Base-by-base conservation (phyloP, 2,797 vertebrate genomes). In the Pterois miles region DNA sequence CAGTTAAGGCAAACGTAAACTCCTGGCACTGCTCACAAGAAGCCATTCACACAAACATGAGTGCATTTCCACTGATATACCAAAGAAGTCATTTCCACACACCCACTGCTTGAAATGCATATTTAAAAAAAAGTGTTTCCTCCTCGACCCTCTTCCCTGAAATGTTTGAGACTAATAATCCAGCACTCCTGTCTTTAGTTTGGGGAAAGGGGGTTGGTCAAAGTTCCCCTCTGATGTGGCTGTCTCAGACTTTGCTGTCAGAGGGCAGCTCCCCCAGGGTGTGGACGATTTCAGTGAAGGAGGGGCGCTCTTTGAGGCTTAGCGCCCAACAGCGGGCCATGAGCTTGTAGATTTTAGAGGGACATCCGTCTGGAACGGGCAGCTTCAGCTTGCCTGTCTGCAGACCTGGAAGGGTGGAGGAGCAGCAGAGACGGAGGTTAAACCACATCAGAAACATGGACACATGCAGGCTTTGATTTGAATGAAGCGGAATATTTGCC, bases 251-350 rank as follows among this genome's bases (percentile, higher is more conserved):
- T 94, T 98, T 98, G 96, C 95, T 96, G 94, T 99, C 97, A 1
- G 96, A 91, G 0, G 96, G 94, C 87, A 94, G 91, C 81, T 98
- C 96, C 77, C 95, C 96, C 20, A 99, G 95, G 66, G 92, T 23
- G 10, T 95, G 95, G 85, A 96, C 93, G 0, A 99, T 94, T 86
- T 99, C 98, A 0, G 96, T 96, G 94, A 99, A 99, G 65, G 97
- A 98, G 7, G 97, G 98, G 10, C 98, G 96, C 80, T 99, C 98
- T 91, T 99, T 99, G 27, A 96, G 97, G 91, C 97, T 97, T 59
- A 93, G 89, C 0, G 96, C 96, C 97, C 97, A 99, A 94, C 98
- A 99, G 88, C 95, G 96, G 63, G 92, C 94, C 98, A 99, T 99
- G 88, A 99, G 95, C 92, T 97, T 97, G 94, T 96, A 95, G 57